These are phyloP conservation scores for Cyrtodaria siliqua DNA, from an alignment of 2,888 invertebrate genomes.

Conservation along the genomic window DNA sequence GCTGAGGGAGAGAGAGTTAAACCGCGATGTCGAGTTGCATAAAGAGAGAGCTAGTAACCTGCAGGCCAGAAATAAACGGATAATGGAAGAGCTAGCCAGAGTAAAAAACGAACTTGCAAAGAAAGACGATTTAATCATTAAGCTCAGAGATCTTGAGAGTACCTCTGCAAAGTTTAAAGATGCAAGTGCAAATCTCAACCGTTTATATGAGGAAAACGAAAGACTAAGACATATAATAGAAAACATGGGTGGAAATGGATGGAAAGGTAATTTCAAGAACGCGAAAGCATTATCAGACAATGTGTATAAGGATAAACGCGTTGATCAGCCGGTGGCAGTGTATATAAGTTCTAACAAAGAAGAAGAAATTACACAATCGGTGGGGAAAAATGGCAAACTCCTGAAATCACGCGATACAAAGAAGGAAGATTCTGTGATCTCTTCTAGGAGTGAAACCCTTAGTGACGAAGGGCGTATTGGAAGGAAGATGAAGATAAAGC, in stretches of 20 bases:
- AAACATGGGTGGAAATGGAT: constrained; percentile 20
- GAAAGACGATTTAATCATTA: constrained; percentile 51
- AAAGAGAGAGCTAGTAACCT: constrained; percentile 49
- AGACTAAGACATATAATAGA: constrained; percentile 47
- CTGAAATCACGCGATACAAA: constrained; percentile 2
- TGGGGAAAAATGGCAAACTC: constrained; percentile 18
- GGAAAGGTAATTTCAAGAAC: constrained; percentile 53
- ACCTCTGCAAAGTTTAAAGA: constrained; percentile 45
- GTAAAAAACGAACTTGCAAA: constrained; percentile 44
- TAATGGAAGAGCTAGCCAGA: constrained; percentile 45
- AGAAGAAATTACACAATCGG: constrained; percentile 8
- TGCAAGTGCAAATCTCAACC: constrained; percentile 34
- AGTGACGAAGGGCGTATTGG: constrained; percentile 1
- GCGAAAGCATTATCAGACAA: constrained; percentile 24
- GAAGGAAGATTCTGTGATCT: neutral
- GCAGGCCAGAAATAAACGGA: constrained; percentile 51
- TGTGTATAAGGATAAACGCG: constrained; percentile 5
- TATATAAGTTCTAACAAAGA: constrained; percentile 30
- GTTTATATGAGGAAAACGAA: constrained; percentile 57
- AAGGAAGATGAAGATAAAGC: constrained; percentile 51
- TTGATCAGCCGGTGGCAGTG: constrained; percentile 14
- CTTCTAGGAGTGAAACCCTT: neutral
- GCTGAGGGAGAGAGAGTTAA: constrained; percentile 40
- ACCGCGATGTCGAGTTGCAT: constrained; percentile 52
- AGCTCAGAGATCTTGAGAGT: constrained; percentile 45